Evolutionary conservation across 2,113 vertebrate genomes (phyloP), one percentile per base, ranked within the genome.

Genomic region (Brachypodius melanocephalos): DNA sequence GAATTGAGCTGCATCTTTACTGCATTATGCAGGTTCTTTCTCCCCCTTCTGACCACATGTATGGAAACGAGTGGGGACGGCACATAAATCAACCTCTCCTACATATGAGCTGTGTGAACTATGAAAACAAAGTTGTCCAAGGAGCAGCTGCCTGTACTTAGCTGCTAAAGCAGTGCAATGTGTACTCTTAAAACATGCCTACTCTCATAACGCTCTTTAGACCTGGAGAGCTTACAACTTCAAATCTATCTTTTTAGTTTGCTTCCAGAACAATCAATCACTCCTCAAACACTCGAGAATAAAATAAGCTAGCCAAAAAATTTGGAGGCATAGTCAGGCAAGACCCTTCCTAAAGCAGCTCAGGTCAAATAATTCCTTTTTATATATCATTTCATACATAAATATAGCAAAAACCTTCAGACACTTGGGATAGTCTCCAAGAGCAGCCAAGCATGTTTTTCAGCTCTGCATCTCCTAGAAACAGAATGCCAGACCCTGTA

Each of bases 121-220:
- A 66, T 62, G 85, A 93, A 93, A 94, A 96, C 91, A 96, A 94
- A 91, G 88, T 88, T 94, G 95, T 93, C 87, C 85, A 26, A 65
- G 59, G 78, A 94, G 93, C 96, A 97, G 94, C 94, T 96, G 95
- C 89, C 96, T 95, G 88, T 91, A 89, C 93, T 91, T 95, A 88
- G 93, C 85, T 45, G 85, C 85, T 91, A 72, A 94, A 94, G 94
- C 82, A 63, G 67, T 90, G 78, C 95, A 96, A 26, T 58, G 77
- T 89, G 91, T 88, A 82, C 80, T 86, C 67, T 73, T 93, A 85
- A 52, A 94, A 79, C 75, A 89, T 76, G 85, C 85, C 87, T 85
- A 40, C 77, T 57, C 91, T 93, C 68, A 81, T 68, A 45, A 77
- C 2, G 71, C 91, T 85, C 86, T 59, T 75, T 71, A 82, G 78